phyloP scores from a whole-genome alignment of 2,113 vertebrate species.

The Zapornia atra region DNA sequence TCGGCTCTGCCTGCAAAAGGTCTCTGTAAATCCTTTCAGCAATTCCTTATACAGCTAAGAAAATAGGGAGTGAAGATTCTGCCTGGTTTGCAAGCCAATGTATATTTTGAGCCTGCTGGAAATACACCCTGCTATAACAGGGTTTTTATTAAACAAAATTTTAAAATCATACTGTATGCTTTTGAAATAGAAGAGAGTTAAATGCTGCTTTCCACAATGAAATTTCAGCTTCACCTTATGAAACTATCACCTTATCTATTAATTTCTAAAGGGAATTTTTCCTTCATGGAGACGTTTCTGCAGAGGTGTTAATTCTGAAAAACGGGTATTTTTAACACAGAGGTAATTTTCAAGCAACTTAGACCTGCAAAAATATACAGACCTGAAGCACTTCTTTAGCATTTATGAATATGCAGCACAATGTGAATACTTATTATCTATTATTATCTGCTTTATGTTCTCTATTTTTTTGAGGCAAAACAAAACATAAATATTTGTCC shows the following conservation, averaged over 20 bases:
- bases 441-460: not conserved
- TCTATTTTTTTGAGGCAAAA: not conserved
- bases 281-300: not conserved
- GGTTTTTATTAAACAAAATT: not conserved
- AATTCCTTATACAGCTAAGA: not conserved
- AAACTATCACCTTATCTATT: not conserved
- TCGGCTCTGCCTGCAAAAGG: not conserved
- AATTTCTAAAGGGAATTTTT: not conserved
- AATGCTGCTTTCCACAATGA: not conserved
- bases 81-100: not conserved
- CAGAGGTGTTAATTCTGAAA: not conserved
- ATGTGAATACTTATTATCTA: not conserved
- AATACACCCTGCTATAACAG: not conserved
- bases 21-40: not conserved
- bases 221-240: not conserved
- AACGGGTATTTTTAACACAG: not conserved
- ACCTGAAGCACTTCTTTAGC: not conserved
- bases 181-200: not conserved
- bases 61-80: not conserved
- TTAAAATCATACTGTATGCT: not conserved
- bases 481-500: not conserved
- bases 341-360: not conserved
- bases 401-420: not conserved
- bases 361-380: not conserved
- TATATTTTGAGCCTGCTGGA: not conserved